A percentile compares a stretch with the other conserved stretches of the same genome.
Conservation (phyloP, 2,888 invertebrate species). For the Eupithecia subfuscata region DNA sequence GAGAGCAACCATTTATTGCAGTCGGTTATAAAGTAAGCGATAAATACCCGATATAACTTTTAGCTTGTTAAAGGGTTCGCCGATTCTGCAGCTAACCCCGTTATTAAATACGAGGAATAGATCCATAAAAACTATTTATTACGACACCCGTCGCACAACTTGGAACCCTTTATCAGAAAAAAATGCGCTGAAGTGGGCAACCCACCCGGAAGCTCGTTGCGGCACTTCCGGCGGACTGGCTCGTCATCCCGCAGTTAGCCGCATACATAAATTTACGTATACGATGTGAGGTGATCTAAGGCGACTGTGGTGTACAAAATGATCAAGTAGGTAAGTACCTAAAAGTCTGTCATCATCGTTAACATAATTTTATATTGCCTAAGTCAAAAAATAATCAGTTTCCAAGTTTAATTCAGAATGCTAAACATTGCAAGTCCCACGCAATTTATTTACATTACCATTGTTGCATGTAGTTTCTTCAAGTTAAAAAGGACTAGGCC, state of each 20-base stretch:
- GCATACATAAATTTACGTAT: conserved; percentile 34
- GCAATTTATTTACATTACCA: not conserved
- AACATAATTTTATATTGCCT: not conserved
- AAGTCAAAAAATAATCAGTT: not conserved
- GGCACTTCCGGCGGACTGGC: conserved; percentile 46
- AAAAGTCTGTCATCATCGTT: not conserved
- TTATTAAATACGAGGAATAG: conserved; percentile 2
- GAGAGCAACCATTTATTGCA: not conserved
- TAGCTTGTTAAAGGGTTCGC: not conserved
- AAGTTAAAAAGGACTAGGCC: not conserved
- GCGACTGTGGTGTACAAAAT: not conserved
- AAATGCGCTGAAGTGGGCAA: conserved; percentile 38
- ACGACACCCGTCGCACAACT: conserved; percentile 8
- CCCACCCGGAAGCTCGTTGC: conserved; percentile 44
- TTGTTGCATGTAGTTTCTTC: not conserved
- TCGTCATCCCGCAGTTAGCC: conserved; percentile 45
- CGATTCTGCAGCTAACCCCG: not conserved
- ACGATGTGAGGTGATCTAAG: not conserved
- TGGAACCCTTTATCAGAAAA: conserved; percentile 22
- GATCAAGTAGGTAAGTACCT: not conserved
- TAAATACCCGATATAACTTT: not conserved
- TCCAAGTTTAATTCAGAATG: not conserved
- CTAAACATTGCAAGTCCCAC: not conserved
- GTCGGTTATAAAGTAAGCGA: not conserved
- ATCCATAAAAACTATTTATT: conserved; percentile 18